Percentiles rank a stretch among this genome's conserved stretches.
Evolutionary conservation across 2,888 invertebrate genomes (phyloP).

Genomic region (Heliconius erato): DNA sequence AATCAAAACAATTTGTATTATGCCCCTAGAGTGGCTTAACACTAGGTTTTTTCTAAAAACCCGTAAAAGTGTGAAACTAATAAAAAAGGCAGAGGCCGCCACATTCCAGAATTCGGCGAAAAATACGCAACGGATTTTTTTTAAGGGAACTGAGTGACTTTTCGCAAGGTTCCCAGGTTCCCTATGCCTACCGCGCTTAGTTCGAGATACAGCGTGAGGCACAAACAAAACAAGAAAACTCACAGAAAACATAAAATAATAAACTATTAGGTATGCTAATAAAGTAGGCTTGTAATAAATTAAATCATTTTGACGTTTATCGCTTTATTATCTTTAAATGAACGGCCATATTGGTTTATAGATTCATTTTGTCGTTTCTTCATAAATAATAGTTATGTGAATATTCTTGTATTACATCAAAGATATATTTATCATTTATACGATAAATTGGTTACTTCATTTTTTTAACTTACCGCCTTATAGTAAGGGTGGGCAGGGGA

Average conservation of each 20-base stretch:
- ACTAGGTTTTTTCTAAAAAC: too few species aligned
- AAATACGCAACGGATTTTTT: too few species aligned
- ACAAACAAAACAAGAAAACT: background rate
- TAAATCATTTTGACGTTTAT: constrained; percentile 63
- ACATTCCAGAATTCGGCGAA: too few species aligned
- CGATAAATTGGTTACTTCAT: too few species aligned
- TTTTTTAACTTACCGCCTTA: background rate
- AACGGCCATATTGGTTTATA: constrained; percentile 52
- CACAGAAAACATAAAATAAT: constrained; percentile 18
- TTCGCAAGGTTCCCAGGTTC: too few species aligned
- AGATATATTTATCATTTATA: background rate
- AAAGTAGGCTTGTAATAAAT: constrained; percentile 41
- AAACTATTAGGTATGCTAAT: constrained; percentile 54
- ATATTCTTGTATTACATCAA: background rate
- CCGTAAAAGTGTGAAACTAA: too few species aligned
- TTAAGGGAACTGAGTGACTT: too few species aligned
- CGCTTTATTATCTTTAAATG: constrained; percentile 65
- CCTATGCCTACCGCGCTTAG: too few species aligned
- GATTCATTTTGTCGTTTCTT: constrained; percentile 11
- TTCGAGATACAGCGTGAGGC: background rate
- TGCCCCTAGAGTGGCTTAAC: too few species aligned
- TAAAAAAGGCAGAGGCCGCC: too few species aligned
- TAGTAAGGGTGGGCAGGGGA: background rate
- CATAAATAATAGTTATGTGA: background rate
- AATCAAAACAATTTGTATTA: too few species aligned